These are phyloP conservation scores for Elaphurus davidianus DNA, from an alignment of 2,113 vertebrate genomes.

Conservation along the genomic window DNA sequence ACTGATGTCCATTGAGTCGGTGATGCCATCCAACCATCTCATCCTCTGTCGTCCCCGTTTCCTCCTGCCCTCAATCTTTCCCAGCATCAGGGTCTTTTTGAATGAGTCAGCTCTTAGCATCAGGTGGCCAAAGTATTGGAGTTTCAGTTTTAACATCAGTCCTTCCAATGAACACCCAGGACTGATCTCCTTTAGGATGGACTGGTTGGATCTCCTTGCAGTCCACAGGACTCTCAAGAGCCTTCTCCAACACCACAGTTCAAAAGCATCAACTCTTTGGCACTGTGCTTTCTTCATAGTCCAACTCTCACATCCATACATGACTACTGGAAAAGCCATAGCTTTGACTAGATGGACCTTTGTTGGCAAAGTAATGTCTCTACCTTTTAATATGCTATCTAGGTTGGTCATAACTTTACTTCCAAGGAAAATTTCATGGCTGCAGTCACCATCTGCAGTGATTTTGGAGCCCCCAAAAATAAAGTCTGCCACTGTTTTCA, in stretches of 20 bases:
- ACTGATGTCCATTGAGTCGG: neutral
- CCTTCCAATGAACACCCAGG: neutral
- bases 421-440: neutral
- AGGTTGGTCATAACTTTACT: neutral
- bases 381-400: neutral
- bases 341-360: too few species aligned
- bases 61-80: neutral
- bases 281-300: too few species aligned
- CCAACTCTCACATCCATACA: too few species aligned
- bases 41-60: neutral
- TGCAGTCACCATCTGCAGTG: neutral
- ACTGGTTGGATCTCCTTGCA: too few species aligned
- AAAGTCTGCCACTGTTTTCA: neutral
- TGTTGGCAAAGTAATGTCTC: too few species aligned
- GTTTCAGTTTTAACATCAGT: neutral
- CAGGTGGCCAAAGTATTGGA: neutral
- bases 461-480: neutral
- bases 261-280: too few species aligned
- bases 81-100: neutral
- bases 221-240: too few species aligned
- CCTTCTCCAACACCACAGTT: too few species aligned
- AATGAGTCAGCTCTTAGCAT: neutral
- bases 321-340: too few species aligned
- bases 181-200: neutral
- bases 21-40: neutral